These are phyloP conservation scores for Scolopax rusticola DNA, from an alignment of 2,797 vertebrate genomes.

Conservation along the genomic window DNA sequence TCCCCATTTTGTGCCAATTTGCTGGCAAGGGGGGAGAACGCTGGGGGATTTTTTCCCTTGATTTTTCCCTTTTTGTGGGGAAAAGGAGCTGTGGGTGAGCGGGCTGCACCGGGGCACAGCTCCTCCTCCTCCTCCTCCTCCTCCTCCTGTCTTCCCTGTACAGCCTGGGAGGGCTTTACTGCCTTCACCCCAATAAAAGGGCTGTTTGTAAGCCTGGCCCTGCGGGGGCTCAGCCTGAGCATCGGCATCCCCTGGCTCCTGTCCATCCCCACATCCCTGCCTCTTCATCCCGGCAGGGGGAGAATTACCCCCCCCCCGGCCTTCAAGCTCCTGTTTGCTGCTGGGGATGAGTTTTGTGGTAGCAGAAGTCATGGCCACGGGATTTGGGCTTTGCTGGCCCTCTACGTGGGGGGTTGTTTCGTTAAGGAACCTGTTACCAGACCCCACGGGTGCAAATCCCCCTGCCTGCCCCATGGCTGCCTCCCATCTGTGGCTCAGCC, in stretches of 20 bases:
- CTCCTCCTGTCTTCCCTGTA: rapidly evolving
- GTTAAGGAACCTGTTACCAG: rapidly evolving
- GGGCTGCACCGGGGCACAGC: rapidly evolving
- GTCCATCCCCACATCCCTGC: rapidly evolving
- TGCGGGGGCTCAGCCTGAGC: rapidly evolving
- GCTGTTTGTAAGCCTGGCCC: neutral
- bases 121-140: neutral
- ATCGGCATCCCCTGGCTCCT: rapidly evolving
- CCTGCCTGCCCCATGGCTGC: neutral
- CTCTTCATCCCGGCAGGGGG: neutral
- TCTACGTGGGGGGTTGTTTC: rapidly evolving
- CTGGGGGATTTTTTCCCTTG: too few species aligned
- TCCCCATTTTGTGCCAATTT: neutral
- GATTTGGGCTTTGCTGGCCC: neutral
- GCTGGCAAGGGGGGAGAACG: too few species aligned
- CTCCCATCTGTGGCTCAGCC: neutral
- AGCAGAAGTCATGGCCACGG: rapidly evolving
- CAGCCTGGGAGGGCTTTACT: neutral
- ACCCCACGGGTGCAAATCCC: neutral
- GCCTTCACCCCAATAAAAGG: neutral
- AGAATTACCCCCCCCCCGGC: too few species aligned
- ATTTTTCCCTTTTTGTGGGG: too few species aligned
- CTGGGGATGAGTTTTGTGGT: neutral
- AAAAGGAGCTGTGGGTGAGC: neutral
- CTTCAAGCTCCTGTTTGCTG: neutral